Base-by-base conservation (phyloP, 1,140 invertebrate species). In the Ips typographus region DNA sequence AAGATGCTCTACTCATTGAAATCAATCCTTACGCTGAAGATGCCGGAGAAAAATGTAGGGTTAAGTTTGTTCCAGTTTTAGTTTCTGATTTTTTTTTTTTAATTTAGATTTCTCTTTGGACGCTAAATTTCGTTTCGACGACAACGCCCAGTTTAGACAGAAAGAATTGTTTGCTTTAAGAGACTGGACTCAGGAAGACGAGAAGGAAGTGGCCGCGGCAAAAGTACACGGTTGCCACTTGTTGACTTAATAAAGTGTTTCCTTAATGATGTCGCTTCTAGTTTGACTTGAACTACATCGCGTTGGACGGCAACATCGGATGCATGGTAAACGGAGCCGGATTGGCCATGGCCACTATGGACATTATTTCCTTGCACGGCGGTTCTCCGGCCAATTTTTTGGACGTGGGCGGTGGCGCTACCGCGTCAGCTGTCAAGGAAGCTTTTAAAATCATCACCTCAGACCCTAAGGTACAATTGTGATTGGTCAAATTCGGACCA, bases 11-110 rank as follows among this genome's bases (percentile, higher is more conserved):
- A 8, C 84, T 98, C 55, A 88, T 99, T 72, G 96, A 99, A 85
- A 93, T 99, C 43, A 99, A 99, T 84, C 97, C 96, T 40, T 94
- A 98, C 77, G 95, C 95, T 49, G 95, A 98, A 81, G 95, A 98
- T 81, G 90, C 93, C 40, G 84, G 88, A 76, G 89, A 90, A 66
- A 85, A 90, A 80, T 95, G 94, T 95, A 86, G 86, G 86, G 82
- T 41, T 43, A 22, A 22, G 22, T 22, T 22, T 22, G 37, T 56
- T 7, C 2, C 39, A n/a, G n/a, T 65, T 37, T 39, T 39, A 37
- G 38, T 3, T 36, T 52, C 1, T 6, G 51, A 37, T 22, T 56
- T 42, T 52, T 67, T 52, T n/a, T n/a, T 22, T 22, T 22, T 22
- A 0, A 22, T 41, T 71, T 77, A 96, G 95, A 94, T 81, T 95